Evolutionary conservation across 2,888 invertebrate genomes (phyloP).

Genomic region (Pardosa pseudoannulata): DNA sequence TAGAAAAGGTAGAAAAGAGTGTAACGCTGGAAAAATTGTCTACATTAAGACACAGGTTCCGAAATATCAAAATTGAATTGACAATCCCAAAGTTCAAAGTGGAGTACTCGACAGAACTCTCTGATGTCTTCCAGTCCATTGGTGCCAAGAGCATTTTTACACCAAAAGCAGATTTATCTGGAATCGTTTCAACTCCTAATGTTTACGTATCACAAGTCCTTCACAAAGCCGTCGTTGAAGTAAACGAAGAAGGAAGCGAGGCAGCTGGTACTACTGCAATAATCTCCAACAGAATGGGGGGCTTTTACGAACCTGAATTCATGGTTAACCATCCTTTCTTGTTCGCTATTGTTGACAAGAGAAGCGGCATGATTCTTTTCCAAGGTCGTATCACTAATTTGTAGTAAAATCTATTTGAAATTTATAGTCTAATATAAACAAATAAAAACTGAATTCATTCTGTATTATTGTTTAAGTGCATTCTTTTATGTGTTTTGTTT

Average conservation of each 20-base stretch:
- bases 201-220: slow-evolving; percentile 69
- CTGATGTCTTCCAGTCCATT: slow-evolving; percentile 25
- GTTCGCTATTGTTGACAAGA: slow-evolving; percentile 63
- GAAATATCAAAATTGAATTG: slow-evolving; percentile 44
- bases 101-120: slow-evolving; percentile 35
- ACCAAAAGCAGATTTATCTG: slow-evolving; percentile 61
- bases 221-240: slow-evolving; percentile 73
- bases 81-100: slow-evolving; percentile 72
- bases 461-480: no score
- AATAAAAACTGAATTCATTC: no score
- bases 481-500: no score
- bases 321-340: slow-evolving; percentile 69
- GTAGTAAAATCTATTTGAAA: no score
- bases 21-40: slow-evolving; percentile 30
- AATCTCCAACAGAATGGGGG: slow-evolving; percentile 38
- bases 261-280: slow-evolving; percentile 66
- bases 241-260: slow-evolving; percentile 73
- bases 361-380: slow-evolving; percentile 56
- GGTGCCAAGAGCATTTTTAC: slow-evolving; percentile 62
- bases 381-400: slow-evolving; percentile 54
- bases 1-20: slow-evolving; percentile 21
- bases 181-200: slow-evolving; percentile 57
- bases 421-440: no score
- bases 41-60: slow-evolving; percentile 19
- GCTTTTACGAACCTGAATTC: slow-evolving; percentile 25